Conservation (phyloP, 2,888 invertebrate genomes). For the Dicyrtomina minuta region DNA sequence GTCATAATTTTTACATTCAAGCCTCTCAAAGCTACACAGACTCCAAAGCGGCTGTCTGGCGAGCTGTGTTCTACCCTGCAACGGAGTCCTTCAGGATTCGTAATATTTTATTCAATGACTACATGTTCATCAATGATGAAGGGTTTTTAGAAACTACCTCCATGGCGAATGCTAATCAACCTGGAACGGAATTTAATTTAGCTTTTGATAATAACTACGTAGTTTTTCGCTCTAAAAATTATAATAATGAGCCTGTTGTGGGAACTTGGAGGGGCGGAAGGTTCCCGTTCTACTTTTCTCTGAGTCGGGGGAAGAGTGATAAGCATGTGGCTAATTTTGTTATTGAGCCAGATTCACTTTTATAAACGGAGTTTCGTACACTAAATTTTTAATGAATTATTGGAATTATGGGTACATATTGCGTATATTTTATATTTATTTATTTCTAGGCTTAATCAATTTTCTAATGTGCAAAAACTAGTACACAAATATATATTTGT, state of each 20-base stretch:
- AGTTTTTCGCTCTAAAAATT: slow-evolving; percentile 16
- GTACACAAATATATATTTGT: no score
- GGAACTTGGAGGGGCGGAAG: slow-evolving; percentile 21
- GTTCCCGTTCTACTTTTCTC: slow-evolving; percentile 23
- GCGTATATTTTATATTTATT: no score
- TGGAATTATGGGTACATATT: no score
- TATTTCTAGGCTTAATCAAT: no score
- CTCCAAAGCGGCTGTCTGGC: slow-evolving; percentile 26
- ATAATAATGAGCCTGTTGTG: slow-evolving; percentile 13
- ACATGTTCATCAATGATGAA: slow-evolving; percentile 30
- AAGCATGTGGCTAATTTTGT: slow-evolving; percentile 11
- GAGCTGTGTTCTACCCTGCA: slow-evolving; percentile 17
- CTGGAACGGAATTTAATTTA: slow-evolving; percentile 28
- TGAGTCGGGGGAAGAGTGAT: background rate
- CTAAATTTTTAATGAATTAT: no score
- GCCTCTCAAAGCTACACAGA: slow-evolving; percentile 29
- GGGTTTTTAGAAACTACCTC: slow-evolving; percentile 25
- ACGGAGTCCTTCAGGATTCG: slow-evolving; percentile 24
- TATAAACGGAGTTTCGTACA: slow-evolving; percentile 6
- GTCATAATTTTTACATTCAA: slow-evolving; percentile 21
- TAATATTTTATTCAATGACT: slow-evolving; percentile 30
- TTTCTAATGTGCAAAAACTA: no score
- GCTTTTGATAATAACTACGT: slow-evolving; percentile 20
- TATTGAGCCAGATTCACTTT: slow-evolving; percentile 26
- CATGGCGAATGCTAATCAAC: slow-evolving; percentile 27